phyloP scores from a whole-genome alignment of 1,140 invertebrate genomes.

The Psix sp. region DNA sequence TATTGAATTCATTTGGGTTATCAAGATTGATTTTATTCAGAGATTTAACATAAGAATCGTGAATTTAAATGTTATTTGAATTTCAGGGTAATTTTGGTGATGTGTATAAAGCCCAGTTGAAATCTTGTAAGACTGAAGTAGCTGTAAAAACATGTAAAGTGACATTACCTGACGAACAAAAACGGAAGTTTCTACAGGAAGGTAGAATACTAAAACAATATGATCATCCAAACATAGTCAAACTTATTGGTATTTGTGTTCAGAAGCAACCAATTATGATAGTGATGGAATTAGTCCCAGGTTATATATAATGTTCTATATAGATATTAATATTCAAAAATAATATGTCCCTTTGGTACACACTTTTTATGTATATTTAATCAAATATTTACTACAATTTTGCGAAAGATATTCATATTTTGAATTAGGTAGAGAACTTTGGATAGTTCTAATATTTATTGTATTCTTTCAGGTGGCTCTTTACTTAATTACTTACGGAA shows the following conservation, averaged over 20 bases:
- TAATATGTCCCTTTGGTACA: too few relatives aligned
- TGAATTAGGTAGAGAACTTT: too few relatives aligned
- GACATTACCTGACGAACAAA: slow-evolving; percentile 95
- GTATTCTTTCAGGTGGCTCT: slow-evolving; percentile 85
- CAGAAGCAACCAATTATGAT: slow-evolving; percentile 99
- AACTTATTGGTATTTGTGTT: slow-evolving; percentile 98
- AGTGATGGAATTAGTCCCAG: slow-evolving; percentile 97
- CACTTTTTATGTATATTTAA: too few relatives aligned
- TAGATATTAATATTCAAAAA: too few relatives aligned
- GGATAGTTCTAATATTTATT: not conserved
- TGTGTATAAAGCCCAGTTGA: slow-evolving; percentile 93
- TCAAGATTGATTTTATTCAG: too few relatives aligned
- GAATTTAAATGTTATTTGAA: too few relatives aligned
- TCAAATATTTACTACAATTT: too few relatives aligned
- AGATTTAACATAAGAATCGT: too few relatives aligned
- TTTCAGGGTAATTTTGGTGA: slow-evolving; percentile 96
- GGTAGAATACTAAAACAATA: slow-evolving; percentile 97
- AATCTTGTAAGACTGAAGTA: slow-evolving; percentile 89
- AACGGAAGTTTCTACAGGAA: slow-evolving; percentile 96
- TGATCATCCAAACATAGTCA: slow-evolving; percentile 96
- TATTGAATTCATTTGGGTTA: too few relatives aligned
- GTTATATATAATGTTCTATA: too few relatives aligned
- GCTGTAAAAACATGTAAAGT: slow-evolving; percentile 97
- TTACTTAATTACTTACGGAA: slow-evolving; percentile 91
- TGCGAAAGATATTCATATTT: too few relatives aligned